Evolutionary conservation across 1,140 invertebrate species (phyloP), one percentile per base, ranked within the genome.

Genomic region (Teleopsis dalmanni): DNA sequence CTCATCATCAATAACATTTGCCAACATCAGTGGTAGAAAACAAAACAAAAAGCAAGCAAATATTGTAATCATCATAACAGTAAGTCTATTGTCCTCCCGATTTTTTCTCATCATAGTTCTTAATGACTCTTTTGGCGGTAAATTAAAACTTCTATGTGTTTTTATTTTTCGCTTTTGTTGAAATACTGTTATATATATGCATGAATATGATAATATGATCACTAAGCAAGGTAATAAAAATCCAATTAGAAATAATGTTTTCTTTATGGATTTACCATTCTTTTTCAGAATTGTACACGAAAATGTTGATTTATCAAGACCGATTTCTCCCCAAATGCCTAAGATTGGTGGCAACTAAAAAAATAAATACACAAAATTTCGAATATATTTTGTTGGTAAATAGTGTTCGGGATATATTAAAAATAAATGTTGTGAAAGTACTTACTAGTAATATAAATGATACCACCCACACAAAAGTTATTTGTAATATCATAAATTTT

Each of bases 201-300:
- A 88, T 2, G 84, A 80, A 71, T 92, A 93, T 18, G 85, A 89
- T 25, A 84, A 74, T 21, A 87, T 84, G 52, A 92, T 92, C 3
- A 87, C 84, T 3, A 88, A 56, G 55, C 87, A 91, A 0, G 88
- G 89, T 26, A 91, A 64, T 8, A 88, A 75, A 59, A 92, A 89
- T 4, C 85, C 88, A 51, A 91, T 77, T 1, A 87, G 72, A 71
- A 92, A 92, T 0, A 92, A 72, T 41, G 87, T 82, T 62, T 90
- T 90, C 72, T 92, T 92, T 1, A 90, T 89, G 6, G 88, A 91
- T 19, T 74, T 79, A 13, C 81, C 79, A 52, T 88, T 75, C 59
- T 87, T 86, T 52, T 81, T 78, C 5, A 91, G 73, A 45, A 92
- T 90, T 1, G 88, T 92, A 70, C 89, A 92, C 0, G 87, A 91